These are phyloP conservation scores for Rhea pennata DNA, from an alignment of 2,113 vertebrate genomes.

Conservation along the genomic window DNA sequence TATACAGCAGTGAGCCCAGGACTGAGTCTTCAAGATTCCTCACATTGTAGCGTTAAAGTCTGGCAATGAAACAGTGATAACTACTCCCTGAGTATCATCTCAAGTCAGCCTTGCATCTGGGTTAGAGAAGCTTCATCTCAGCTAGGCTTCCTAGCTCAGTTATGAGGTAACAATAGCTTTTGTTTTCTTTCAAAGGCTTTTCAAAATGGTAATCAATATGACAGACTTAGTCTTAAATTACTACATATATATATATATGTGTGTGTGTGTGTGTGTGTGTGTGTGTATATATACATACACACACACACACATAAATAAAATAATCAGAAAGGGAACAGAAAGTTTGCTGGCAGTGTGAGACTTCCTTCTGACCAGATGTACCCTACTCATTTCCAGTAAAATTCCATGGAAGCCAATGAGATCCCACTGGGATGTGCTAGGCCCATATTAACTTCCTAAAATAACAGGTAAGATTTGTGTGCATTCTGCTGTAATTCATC, in stretches of 20 bases:
- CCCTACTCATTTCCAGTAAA: conserved; percentile 42
- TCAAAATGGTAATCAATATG: background rate
- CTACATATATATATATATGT: background rate
- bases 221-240: background rate
- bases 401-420: conserved; percentile 48
- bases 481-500: conserved; percentile 12
- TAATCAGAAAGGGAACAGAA: conserved; percentile 21
- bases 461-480: background rate
- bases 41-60: background rate
- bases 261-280: too few relatives aligned
- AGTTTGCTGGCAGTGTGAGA: conserved; percentile 35
- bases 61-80: background rate
- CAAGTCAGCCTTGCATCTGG: background rate
- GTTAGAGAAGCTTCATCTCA: background rate
- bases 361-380: conserved; percentile 2
- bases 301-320: background rate
- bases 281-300: background rate
- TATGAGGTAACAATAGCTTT: background rate
- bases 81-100: background rate
- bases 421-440: conserved; percentile 17
- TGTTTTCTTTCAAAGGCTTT: conserved; percentile 26
- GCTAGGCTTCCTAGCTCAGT: background rate
- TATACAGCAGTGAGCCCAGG: background rate
- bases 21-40: background rate
- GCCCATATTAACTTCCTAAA: conserved; percentile 47